phyloP scores from a whole-genome alignment of 2,797 vertebrate species.

The Ciconia nigra region DNA sequence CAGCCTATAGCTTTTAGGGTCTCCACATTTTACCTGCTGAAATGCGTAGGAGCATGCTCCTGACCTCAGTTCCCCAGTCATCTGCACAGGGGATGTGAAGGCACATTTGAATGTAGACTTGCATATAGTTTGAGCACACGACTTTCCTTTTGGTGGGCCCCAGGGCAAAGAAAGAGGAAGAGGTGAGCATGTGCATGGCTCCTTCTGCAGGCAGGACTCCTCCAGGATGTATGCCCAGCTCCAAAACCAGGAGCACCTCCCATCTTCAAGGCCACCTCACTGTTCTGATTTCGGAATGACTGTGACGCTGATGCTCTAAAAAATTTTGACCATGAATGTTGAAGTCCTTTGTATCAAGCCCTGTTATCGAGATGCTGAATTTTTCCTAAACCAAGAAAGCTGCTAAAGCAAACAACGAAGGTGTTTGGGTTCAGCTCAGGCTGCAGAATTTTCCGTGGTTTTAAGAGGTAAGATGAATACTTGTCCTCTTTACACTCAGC shows the following conservation, averaged over 20 bases:
- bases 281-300: not conserved
- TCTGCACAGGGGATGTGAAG: not conserved
- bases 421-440: not conserved
- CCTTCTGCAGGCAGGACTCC: not conserved
- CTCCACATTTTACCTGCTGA: not conserved
- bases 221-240: rapidly evolving
- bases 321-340: not conserved
- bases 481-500: not conserved
- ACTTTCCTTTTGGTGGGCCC: not conserved
- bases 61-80: not conserved
- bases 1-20: not conserved
- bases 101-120: not conserved
- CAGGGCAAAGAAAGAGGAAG: not conserved
- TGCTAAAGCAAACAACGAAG: not conserved
- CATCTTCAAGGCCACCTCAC: rapidly evolving
- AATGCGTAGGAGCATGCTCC: rapidly evolving
- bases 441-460: not conserved
- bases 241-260: not conserved
- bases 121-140: not conserved
- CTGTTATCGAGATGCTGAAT: not conserved
- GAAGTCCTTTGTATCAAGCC: not conserved
- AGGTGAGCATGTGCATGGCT: rapidly evolving
- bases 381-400: not conserved
- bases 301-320: not conserved
- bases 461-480: not conserved